A percentile compares a stretch with the other conserved stretches of the same genome.
Evolutionary conservation across 2,797 vertebrate genomes (phyloP).

Genomic region (Eulemur rubriventer): DNA sequence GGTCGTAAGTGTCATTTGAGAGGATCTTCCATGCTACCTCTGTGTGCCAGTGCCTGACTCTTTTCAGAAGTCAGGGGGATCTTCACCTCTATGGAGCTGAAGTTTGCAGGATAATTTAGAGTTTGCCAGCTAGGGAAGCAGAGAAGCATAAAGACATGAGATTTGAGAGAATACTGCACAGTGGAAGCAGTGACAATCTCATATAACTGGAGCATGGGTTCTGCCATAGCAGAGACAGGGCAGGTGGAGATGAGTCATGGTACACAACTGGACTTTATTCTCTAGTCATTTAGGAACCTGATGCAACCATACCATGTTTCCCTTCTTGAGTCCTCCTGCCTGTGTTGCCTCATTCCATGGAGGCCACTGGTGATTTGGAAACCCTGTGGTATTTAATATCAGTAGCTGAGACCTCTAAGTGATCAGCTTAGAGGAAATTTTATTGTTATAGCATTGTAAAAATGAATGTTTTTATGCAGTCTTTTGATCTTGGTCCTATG

Average conservation of each 20-base stretch:
- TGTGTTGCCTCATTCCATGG: rapidly evolving
- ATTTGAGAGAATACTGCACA: not conserved
- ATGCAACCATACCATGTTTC: not conserved
- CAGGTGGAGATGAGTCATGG: not conserved
- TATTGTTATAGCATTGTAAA: not conserved
- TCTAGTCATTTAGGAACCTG: not conserved
- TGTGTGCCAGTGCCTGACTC: not conserved
- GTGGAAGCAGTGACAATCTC: rapidly evolving
- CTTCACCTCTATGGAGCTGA: not conserved
- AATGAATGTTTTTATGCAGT: not conserved
- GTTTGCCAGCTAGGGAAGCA: not conserved
- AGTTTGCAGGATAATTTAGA: not conserved
- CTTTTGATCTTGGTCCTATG: not conserved
- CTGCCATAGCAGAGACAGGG: not conserved
- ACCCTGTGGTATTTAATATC: rapidly evolving
- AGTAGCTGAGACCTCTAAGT: not conserved
- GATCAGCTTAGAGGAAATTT: not conserved
- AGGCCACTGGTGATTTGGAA: not conserved
- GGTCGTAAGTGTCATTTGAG: not conserved
- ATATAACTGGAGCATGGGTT: not conserved
- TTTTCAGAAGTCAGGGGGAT: not conserved
- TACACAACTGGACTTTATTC: not conserved
- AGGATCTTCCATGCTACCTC: not conserved
- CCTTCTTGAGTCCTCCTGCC: not conserved
- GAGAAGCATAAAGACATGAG: not conserved